Percentiles rank a stretch among this genome's conserved stretches.
phyloP scores from a whole-genome alignment of 2,888 invertebrate genomes.

The Rotaria socialis region DNA sequence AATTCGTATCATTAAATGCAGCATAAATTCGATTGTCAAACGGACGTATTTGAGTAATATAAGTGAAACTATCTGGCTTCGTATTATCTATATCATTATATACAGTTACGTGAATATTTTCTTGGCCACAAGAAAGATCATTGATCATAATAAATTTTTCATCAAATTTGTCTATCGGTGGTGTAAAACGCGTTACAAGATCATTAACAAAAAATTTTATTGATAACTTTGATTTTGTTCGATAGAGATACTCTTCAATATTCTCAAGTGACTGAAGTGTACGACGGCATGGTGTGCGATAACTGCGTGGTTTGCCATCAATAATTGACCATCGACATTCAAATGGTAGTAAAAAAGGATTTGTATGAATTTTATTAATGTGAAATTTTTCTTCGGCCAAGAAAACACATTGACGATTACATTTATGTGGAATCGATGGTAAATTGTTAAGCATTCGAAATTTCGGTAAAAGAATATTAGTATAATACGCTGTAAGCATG shows the following conservation, averaged over 20 bases:
- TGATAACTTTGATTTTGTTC: neutral
- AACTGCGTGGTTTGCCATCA: conserved; percentile 8
- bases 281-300: neutral
- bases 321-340: neutral
- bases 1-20: neutral
- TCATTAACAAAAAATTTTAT: conserved; percentile 10
- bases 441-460: neutral
- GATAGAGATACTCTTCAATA: neutral
- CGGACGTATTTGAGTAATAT: neutral
- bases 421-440: neutral
- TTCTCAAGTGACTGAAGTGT: neutral
- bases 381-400: neutral
- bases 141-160: neutral
- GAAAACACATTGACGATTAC: neutral
- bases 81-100: conserved; percentile 11
- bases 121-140: neutral
- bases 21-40: neutral
- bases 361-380: neutral
- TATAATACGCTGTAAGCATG: conserved; percentile 6
- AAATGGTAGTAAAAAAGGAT: conserved; percentile 20
- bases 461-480: neutral
- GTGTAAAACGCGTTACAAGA: neutral
- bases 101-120: neutral
- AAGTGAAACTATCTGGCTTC: neutral
- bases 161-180: neutral